Base-by-base conservation (phyloP, 2,888 invertebrate genomes). In the Mimas tiliae region DNA sequence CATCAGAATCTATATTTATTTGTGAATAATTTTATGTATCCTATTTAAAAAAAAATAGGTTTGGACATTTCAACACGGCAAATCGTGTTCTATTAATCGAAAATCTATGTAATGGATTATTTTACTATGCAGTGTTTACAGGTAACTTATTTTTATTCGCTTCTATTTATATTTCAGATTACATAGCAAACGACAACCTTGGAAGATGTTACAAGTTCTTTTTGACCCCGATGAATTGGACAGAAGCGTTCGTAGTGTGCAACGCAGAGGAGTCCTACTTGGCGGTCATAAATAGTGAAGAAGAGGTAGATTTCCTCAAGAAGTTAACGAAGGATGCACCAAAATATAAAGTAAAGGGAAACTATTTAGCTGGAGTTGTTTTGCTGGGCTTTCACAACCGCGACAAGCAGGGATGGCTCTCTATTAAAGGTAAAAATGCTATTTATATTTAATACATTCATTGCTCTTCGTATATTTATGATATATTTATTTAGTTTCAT, bases 141-240 rank as follows among this genome's bases (percentile, higher is more conserved):
- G 4, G 1, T 27, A 3, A 27, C 4, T 27, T 27, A 27, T 27
- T 27, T 27, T 27, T n/a, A n/a, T n/a, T n/a, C 11, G 42, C 42
- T 1, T 51, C 19, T 11, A 9, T 19, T 16, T 55, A 19, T 11
- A 14, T 64, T 64, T 27, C 53, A 65, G 65, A 38, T 42, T 91
- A 91, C 70, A 68, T 70, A 52, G 88, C 76, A 70, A 78, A 82
- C 53, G 74, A 75, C 8, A 67, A 64, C 0, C 2, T 72, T 4
- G 84, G 84, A 1, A 82, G 79, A 70, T 91, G 89, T 72, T 91
- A 89, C 76, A 91, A 90, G 68, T 84, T 89, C 67, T 90, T 91
- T 67, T 66, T 83, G 19, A 74, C 70, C 0, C 87, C 88, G 0
- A 74, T 72, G 68, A 87, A 77, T 58, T 92, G 91, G 91, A 76